These are phyloP conservation scores for Myiothlypis coronata DNA, from an alignment of 2,797 vertebrate species.

Conservation along the genomic window DNA sequence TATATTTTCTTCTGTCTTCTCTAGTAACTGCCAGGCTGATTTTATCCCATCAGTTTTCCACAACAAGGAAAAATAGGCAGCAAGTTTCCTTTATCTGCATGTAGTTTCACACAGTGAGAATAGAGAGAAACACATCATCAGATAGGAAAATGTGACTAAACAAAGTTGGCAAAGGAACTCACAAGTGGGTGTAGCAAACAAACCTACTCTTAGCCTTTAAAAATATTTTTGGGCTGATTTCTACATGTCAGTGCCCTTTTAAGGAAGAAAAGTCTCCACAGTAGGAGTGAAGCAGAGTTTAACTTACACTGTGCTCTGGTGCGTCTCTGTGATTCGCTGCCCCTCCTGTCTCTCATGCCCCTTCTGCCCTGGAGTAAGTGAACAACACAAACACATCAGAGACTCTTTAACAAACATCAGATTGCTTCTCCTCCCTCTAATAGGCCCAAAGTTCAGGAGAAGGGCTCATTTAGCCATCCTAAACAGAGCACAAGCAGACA, in stretches of 20 bases:
- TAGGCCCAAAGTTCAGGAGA: not conserved
- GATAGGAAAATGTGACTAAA: slow-evolving; percentile 61
- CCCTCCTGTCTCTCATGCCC: slow-evolving; percentile 75
- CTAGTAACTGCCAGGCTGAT: slow-evolving; percentile 23
- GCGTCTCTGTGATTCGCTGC: slow-evolving; percentile 69
- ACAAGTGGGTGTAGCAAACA: slow-evolving; percentile 56
- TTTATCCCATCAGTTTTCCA: slow-evolving; percentile 18
- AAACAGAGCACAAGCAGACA: not conserved
- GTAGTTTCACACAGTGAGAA: slow-evolving; percentile 13
- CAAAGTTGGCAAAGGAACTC: slow-evolving; percentile 51
- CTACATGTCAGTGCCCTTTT: slow-evolving; percentile 61
- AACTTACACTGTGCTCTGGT: slow-evolving; percentile 71
- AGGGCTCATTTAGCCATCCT: not conserved
- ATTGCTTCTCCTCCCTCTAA: not conserved
- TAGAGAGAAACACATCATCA: slow-evolving; percentile 25
- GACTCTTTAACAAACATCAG: not conserved
- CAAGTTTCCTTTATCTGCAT: slow-evolving; percentile 18
- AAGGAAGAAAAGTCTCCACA: slow-evolving; percentile 53
- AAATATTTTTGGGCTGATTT: slow-evolving; percentile 57
- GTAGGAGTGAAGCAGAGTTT: slow-evolving; percentile 35
- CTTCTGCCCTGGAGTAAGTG: slow-evolving; percentile 75
- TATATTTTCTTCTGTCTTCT: not conserved
- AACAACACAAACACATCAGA: slow-evolving; percentile 53
- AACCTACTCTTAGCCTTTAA: slow-evolving; percentile 57
- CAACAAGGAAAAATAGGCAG: slow-evolving; percentile 27